Evolutionary conservation across 2,113 vertebrate species (phyloP).

Genomic region (Catagonus wagneri): DNA sequence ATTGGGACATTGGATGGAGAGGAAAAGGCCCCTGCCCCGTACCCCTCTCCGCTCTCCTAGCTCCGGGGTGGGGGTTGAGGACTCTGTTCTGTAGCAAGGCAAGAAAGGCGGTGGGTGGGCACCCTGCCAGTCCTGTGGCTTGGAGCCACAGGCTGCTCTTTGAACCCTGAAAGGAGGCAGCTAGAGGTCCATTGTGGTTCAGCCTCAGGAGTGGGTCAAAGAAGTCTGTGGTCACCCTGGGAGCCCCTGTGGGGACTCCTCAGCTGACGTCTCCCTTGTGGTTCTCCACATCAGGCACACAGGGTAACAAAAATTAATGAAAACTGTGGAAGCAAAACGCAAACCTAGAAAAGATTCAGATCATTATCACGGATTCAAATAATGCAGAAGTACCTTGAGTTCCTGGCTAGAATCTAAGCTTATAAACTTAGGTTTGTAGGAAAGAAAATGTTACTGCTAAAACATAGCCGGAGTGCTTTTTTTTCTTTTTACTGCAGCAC

Average conservation of each 20-base stretch:
- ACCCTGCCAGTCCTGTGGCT: neutral
- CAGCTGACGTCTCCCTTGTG: neutral
- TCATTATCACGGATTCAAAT: neutral
- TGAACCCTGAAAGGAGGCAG: neutral
- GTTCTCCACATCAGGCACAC: neutral
- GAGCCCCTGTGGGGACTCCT: neutral
- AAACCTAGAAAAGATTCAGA: neutral
- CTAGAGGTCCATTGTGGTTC: neutral
- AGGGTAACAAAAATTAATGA: neutral
- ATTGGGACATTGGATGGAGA: neutral
- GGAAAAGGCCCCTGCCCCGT: neutral
- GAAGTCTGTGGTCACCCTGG: neutral
- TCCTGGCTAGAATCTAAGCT: neutral
- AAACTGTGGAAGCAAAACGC: neutral
- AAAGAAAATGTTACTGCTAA: neutral
- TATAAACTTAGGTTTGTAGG: neutral
- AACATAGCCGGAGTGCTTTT: neutral
- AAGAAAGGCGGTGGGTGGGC: neutral
- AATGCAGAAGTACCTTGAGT: neutral
- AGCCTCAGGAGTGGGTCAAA: neutral
- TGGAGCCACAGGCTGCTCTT: neutral
- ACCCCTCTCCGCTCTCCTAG: accelerated
- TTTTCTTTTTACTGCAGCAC: too few relatives aligned
- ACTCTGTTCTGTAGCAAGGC: neutral
- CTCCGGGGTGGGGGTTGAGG: neutral